Evolutionary conservation across 2,888 invertebrate genomes (phyloP).

Genomic region (Pteria penguin): DNA sequence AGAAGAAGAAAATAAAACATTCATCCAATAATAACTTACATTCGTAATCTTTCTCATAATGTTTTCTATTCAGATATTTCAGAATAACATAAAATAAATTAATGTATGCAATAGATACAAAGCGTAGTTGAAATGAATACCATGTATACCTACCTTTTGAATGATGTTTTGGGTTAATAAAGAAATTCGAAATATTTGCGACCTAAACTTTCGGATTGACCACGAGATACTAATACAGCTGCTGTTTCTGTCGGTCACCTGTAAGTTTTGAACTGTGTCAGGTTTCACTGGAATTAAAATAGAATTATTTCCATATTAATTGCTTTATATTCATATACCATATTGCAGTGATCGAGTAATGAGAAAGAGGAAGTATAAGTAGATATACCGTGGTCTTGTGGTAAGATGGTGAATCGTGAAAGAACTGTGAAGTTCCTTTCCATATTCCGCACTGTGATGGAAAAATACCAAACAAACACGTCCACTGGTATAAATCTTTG

Average conservation of each 20-base stretch:
- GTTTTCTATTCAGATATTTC: too few relatives aligned
- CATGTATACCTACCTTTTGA: too few relatives aligned
- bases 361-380: too few relatives aligned
- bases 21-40: too few relatives aligned
- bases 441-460: background rate
- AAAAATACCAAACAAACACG: background rate
- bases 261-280: background rate
- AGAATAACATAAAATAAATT: too few relatives aligned
- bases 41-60: too few relatives aligned
- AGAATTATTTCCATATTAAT: background rate
- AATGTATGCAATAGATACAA: too few relatives aligned
- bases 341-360: too few relatives aligned
- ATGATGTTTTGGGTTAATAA: too few relatives aligned
- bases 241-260: background rate
- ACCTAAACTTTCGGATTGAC: background rate
- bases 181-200: background rate
- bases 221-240: background rate
- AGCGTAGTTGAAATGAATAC: too few relatives aligned
- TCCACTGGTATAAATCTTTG: background rate
- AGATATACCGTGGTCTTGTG: background rate
- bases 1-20: too few relatives aligned
- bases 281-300: background rate
- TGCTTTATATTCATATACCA: too few relatives aligned
- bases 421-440: background rate
- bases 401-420: background rate